Percentiles rank a stretch among this genome's conserved stretches.
Conservation (phyloP, 2,113 vertebrate species). For the Rattus norvegicus region DNA sequence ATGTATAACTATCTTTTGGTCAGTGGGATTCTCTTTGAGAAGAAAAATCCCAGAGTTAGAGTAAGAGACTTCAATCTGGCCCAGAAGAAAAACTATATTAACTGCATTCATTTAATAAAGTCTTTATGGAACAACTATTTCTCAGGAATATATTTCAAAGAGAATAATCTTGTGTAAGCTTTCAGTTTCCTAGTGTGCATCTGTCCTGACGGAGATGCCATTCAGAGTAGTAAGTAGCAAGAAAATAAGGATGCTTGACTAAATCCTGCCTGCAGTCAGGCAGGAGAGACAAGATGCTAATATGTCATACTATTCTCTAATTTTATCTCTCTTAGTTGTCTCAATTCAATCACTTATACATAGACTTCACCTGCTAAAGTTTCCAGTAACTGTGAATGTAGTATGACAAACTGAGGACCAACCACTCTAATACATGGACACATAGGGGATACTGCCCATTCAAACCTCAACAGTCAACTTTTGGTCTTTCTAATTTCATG, state of each 20-base stretch:
- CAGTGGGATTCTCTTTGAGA: not conserved
- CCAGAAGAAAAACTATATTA: not conserved
- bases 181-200: not conserved
- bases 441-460: not conserved
- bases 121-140: not conserved
- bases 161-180: not conserved
- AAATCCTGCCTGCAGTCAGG: not conserved
- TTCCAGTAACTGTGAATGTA: not conserved
- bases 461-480: not conserved
- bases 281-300: not conserved
- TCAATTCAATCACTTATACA: not conserved
- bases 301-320: not conserved
- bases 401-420: not conserved
- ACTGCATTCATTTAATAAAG: not conserved
- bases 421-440: not conserved
- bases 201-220: not conserved
- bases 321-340: too few relatives aligned
- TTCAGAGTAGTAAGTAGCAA: not conserved
- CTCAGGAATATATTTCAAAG: not conserved
- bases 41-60: not conserved
- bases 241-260: too few relatives aligned
- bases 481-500: not conserved
- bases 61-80: not conserved
- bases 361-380: not conserved
- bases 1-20: not conserved